Base-by-base conservation (phyloP, 2,797 vertebrate genomes). In the Coluber constrictor region DNA sequence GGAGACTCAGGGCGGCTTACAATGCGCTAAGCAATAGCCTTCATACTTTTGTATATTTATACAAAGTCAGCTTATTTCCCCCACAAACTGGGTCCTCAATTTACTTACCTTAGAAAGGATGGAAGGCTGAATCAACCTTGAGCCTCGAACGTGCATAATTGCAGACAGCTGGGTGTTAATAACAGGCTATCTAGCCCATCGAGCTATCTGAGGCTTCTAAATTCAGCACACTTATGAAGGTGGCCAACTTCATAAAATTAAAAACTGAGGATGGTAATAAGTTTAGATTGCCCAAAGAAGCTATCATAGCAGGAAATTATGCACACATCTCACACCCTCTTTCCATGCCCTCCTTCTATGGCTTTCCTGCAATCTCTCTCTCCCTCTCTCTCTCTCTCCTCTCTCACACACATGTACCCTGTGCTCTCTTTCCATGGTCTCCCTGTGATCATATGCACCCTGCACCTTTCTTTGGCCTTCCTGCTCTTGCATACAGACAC, bases 181-280 rank as follows among this genome's bases (percentile, higher is more conserved):
- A 37, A 37, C 37, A 37, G 37, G 37, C 37, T 37, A 37, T 37
- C 37, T 37, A 37, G 37, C 37, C 37, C 37, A 37, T 37, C 37
- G 37, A 37, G 37, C 37, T 37, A 37, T 37, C 37, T 37, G 37
- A 37, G 37, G 37, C 37, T 37, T 2, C 37, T 94, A 92, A 94
- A 93, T 18, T 92, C 32, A 94, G 43, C 89, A 88, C 87, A 93
- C 93, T 94, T 93, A 94, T 86, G 93, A 86, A 96, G 0, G 92
- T 87, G 59, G 27, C 93, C 92, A 60, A 43, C 94, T 96, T 94
- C 96, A 93, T 94, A 95, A 96, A 95, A 95, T 94, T 32, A 93
- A 94, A 59, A 90, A 56, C 29, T 57, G 27, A 61, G 91, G 88
- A 91, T 93, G 87, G 94, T 94, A 96, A 96, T 94, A 96, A 87